Percentiles rank a stretch among this genome's conserved stretches.
These are phyloP conservation scores for Perizoma flavofasciatum DNA, from an alignment of 2,888 invertebrate species.

Conservation along the genomic window DNA sequence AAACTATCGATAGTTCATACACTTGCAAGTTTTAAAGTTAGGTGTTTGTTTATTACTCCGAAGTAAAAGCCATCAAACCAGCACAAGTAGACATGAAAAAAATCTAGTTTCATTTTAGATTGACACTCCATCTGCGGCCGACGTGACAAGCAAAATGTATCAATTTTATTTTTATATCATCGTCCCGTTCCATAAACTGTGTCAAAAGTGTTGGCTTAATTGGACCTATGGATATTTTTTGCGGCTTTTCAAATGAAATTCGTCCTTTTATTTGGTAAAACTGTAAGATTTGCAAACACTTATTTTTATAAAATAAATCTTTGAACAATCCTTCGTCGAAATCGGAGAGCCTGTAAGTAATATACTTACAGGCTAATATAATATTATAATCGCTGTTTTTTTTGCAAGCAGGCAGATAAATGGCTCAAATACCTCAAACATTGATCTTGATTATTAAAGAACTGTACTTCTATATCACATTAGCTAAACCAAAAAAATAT, in stretches of 20 bases:
- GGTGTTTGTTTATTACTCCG: neutral
- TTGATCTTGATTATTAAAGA: too few relatives aligned
- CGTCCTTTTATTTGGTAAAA: neutral
- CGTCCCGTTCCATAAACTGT: slow-evolving; percentile 4
- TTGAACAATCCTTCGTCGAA: too few relatives aligned
- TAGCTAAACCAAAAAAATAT: too few relatives aligned
- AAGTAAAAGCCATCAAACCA: neutral
- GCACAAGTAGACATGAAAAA: slow-evolving; percentile 2
- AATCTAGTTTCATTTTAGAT: slow-evolving; percentile 1
- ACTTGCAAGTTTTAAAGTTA: too few relatives aligned
- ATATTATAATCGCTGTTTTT: too few relatives aligned
- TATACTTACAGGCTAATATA: too few relatives aligned
- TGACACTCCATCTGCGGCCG: slow-evolving; percentile 9
- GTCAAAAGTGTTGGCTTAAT: neutral
- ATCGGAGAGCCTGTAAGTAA: too few relatives aligned
- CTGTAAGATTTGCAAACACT: slow-evolving; percentile 2
- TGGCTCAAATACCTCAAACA: too few relatives aligned
- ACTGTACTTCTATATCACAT: too few relatives aligned
- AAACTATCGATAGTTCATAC: too few relatives aligned
- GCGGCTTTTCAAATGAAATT: slow-evolving; percentile 6
- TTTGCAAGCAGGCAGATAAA: too few relatives aligned
- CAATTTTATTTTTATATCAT: slow-evolving; percentile 7
- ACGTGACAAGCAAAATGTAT: slow-evolving; percentile 12
- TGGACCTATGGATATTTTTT: neutral
- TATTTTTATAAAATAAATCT: too few relatives aligned